Evolutionary conservation across 2,888 invertebrate genomes (phyloP).

Genomic region (Bibio marci): DNA sequence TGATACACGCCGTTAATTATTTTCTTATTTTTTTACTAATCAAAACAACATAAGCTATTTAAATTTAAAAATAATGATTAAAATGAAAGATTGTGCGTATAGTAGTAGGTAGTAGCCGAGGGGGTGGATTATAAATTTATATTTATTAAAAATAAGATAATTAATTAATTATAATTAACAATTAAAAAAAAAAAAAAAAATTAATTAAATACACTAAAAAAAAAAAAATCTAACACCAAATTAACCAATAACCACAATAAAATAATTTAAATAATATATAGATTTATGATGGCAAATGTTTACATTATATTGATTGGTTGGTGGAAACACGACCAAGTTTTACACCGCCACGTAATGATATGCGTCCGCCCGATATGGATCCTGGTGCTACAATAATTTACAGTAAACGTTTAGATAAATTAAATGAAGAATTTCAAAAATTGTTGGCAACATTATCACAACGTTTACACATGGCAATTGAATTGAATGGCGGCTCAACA

Average conservation of each 20-base stretch:
- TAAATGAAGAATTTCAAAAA: conserved; percentile 29
- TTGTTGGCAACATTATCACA: conserved; percentile 28
- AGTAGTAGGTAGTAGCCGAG: too few relatives aligned
- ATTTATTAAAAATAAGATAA: too few relatives aligned
- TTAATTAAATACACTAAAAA: background rate
- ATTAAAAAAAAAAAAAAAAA: too few relatives aligned
- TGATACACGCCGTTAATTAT: too few relatives aligned
- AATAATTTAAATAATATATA: conserved; percentile 9
- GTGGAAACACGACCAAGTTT: conserved; percentile 29
- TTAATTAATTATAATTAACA: too few relatives aligned
- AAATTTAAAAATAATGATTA: too few relatives aligned
- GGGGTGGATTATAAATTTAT: too few relatives aligned
- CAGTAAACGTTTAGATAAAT: conserved; percentile 26
- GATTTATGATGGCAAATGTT: conserved; percentile 31
- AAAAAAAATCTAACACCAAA: background rate
- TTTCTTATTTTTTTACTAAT: too few relatives aligned
- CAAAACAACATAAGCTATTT: too few relatives aligned
- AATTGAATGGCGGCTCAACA: conserved; percentile 24
- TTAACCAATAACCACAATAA: conserved; percentile 3
- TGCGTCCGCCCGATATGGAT: conserved; percentile 25
- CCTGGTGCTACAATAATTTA: conserved; percentile 29
- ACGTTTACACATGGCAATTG: conserved; percentile 28
- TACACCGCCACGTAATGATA: conserved; percentile 27
- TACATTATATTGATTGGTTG: conserved; percentile 30
- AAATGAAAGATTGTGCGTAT: too few relatives aligned